phyloP scores from a whole-genome alignment of 2,888 invertebrate genomes.

The Eilema caniola region DNA sequence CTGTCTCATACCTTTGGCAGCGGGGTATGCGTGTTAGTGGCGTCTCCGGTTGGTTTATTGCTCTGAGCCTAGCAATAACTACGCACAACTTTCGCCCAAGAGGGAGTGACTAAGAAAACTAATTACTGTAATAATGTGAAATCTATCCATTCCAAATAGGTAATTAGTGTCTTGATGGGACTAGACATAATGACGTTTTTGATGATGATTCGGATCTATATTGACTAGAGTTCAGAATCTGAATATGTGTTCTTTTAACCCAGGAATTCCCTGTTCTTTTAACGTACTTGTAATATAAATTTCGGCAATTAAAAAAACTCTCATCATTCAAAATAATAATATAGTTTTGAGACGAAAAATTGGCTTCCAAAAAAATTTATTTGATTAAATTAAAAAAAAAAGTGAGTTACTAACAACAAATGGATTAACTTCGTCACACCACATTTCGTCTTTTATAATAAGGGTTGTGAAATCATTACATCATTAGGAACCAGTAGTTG shows the following conservation, averaged over 20 bases:
- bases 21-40: no score
- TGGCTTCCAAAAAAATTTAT: no score
- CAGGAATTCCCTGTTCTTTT: not conserved
- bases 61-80: not conserved
- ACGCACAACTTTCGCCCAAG: not conserved
- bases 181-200: not conserved
- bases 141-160: not conserved
- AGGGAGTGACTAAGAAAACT: not conserved
- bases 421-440: not conserved
- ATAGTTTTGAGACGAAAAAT: no score
- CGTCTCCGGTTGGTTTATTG: no score
- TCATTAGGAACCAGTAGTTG: not conserved
- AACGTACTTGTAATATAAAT: not conserved
- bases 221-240: no score
- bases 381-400: no score
- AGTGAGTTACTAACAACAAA: no score
- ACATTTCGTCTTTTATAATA: not conserved
- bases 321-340: no score
- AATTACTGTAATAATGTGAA: not conserved
- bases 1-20: no score
- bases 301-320: no score
- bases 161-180: not conserved
- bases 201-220: not conserved
- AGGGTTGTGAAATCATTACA: not conserved
- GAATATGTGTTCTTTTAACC: not conserved